phyloP scores from a whole-genome alignment of 1,140 invertebrate species.

The Cydia strobilella region DNA sequence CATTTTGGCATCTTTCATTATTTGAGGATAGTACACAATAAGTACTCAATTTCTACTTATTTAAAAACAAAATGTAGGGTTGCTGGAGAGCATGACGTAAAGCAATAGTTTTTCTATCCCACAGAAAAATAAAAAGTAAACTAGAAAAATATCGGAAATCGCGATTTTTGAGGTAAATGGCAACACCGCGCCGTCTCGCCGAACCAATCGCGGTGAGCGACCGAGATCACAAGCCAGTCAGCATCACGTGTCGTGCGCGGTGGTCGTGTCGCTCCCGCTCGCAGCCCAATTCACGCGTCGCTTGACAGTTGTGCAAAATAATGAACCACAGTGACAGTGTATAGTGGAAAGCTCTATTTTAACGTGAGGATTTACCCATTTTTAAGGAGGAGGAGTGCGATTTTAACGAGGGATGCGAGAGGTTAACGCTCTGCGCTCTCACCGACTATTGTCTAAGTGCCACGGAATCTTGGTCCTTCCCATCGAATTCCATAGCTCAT shows the following conservation, averaged over 20 bases:
- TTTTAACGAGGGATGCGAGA: conserved; percentile 63
- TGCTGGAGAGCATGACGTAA: no score
- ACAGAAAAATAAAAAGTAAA: not conserved
- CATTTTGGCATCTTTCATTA: no score
- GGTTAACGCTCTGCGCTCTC: conserved; percentile 78
- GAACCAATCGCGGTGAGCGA: conserved; percentile 60
- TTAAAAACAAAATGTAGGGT: no score
- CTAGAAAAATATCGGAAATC: not conserved
- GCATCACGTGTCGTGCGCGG: conserved; percentile 70
- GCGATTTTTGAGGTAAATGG: conserved; percentile 48
- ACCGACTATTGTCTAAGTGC: conserved; percentile 77
- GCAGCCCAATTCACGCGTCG: conserved; percentile 66
- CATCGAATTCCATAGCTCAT: conserved; percentile 72
- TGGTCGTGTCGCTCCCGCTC: conserved; percentile 51
- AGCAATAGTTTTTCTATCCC: not conserved
- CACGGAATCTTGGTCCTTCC: conserved; percentile 77
- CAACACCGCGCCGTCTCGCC: conserved; percentile 57
- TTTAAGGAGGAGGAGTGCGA: conserved; percentile 36
- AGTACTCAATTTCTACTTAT: no score
- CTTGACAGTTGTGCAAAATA: conserved; percentile 68
- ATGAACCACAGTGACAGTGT: conserved; percentile 67
- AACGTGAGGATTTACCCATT: conserved; percentile 49
- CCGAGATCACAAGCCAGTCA: conserved; percentile 73
- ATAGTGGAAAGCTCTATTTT: conserved; percentile 56
- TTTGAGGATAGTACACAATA: no score